A percentile compares a stretch with the other conserved stretches of the same genome.
phyloP scores from a whole-genome alignment of 2,113 vertebrate species.

The Poeciliopsis retropinna region DNA sequence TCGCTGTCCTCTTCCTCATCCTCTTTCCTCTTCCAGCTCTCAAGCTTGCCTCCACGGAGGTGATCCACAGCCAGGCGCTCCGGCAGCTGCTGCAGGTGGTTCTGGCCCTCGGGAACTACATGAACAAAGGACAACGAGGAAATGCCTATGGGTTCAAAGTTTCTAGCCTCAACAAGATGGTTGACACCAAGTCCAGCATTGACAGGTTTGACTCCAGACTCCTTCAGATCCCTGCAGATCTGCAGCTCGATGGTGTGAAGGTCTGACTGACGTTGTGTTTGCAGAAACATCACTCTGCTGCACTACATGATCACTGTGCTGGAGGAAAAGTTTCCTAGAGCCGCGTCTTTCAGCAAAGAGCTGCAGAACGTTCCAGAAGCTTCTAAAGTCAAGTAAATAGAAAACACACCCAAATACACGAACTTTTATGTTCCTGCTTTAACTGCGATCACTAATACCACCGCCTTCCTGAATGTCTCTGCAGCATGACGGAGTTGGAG shows the following conservation, averaged over 20 bases:
- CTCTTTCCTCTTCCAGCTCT: slow-evolving; percentile 46
- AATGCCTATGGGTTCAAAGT: slow-evolving; percentile 67
- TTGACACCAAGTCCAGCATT: slow-evolving; percentile 68
- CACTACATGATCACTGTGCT: slow-evolving; percentile 63
- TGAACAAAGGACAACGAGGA: slow-evolving; percentile 72
- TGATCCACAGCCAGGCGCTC: slow-evolving; percentile 36
- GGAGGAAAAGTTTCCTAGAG: slow-evolving; percentile 44
- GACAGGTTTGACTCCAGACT: slow-evolving; percentile 46
- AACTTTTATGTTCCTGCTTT: too few species aligned
- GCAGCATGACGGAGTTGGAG: slow-evolving; percentile 65
- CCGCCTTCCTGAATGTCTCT: neutral
- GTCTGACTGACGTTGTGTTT: slow-evolving; percentile 1
- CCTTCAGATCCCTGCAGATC: neutral
- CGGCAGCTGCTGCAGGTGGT: slow-evolving; percentile 63
- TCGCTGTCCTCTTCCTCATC: neutral
- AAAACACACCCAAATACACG: neutral
- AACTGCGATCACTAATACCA: neutral
- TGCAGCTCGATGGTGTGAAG: neutral
- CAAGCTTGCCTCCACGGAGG: slow-evolving; percentile 51
- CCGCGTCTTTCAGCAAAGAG: slow-evolving; percentile 40
- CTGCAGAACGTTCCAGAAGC: slow-evolving; percentile 59
- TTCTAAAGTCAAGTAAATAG: slow-evolving; percentile 62
- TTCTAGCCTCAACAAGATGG: slow-evolving; percentile 68
- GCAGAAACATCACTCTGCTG: slow-evolving; percentile 64
- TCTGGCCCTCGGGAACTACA: slow-evolving; percentile 70